Conservation (phyloP, 2,888 invertebrate genomes). For the Drosophila monieri region DNA sequence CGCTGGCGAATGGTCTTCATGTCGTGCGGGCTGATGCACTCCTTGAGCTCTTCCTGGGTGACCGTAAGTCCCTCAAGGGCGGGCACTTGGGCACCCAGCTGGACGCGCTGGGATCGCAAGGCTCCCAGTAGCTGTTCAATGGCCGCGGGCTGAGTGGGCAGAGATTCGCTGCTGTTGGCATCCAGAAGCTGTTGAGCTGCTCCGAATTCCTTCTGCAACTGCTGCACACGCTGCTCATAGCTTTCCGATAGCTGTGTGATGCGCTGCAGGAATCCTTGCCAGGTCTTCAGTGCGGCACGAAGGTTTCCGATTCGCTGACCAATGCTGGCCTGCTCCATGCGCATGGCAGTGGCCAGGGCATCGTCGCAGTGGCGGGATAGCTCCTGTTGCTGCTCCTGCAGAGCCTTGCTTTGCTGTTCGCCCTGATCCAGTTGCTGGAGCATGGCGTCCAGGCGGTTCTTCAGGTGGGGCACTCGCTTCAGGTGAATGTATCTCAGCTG, state of each 20-base stretch:
- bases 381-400: conserved; percentile 87
- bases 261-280: conserved; percentile 90
- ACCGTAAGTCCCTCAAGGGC: conserved; percentile 90
- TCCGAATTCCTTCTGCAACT: conserved; percentile 87
- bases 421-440: conserved; percentile 89
- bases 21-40: conserved; percentile 93
- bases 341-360: conserved; percentile 90
- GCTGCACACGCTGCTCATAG: conserved; percentile 87
- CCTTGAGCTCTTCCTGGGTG: conserved; percentile 92
- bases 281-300: conserved; percentile 91
- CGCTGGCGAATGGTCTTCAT: conserved; percentile 91
- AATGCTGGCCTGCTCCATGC: conserved; percentile 92
- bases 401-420: conserved; percentile 87
- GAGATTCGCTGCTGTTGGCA: conserved; percentile 85
- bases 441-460: conserved; percentile 88
- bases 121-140: conserved; percentile 88
- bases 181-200: conserved; percentile 87
- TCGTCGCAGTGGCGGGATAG: conserved; percentile 90
- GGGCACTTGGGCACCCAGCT: conserved; percentile 83
- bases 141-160: conserved; percentile 86
- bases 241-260: conserved; percentile 87
- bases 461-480: conserved; percentile 89
- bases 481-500: conserved; percentile 92
- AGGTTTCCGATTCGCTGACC: conserved; percentile 91
- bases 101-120: conserved; percentile 86